Percentiles rank a stretch among this genome's conserved stretches.
Conservation (phyloP, 2,113 vertebrate species). For the Mirounga angustirostris region DNA sequence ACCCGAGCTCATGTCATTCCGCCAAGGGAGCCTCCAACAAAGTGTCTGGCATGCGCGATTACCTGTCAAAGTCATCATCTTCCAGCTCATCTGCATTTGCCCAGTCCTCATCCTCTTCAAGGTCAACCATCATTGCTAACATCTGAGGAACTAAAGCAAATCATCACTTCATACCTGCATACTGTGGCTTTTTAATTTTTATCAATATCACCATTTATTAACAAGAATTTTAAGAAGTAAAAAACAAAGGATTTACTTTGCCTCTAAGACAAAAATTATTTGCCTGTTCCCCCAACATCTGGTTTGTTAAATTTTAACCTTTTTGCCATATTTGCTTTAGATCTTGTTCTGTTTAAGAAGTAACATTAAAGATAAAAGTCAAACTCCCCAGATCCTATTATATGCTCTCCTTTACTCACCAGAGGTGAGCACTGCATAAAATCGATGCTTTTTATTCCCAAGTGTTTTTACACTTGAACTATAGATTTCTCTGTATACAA, state of each 20-base stretch:
- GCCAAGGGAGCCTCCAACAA: accelerated
- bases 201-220: not conserved
- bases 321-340: not conserved
- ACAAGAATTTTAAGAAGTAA: not conserved
- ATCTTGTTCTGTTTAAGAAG: not conserved
- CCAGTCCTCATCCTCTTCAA: constrained; percentile 99
- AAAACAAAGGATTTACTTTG: not conserved
- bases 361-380: not conserved
- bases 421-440: not conserved
- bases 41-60: not conserved
- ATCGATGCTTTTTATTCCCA: not conserved
- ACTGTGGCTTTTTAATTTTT: not conserved
- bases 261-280: not conserved
- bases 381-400: not conserved
- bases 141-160: constrained; percentile 95
- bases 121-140: constrained; percentile 99
- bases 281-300: not conserved
- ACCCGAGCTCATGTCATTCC: accelerated
- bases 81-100: constrained; percentile 97
- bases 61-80: constrained; percentile 99
- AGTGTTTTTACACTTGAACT: not conserved
- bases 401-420: not conserved
- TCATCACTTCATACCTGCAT: not conserved
- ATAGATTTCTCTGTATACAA: not conserved
- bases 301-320: not conserved